Percentiles rank a stretch among this genome's conserved stretches.
Conservation (phyloP, 1,140 invertebrate species). For the Lasaia peninsularis region DNA sequence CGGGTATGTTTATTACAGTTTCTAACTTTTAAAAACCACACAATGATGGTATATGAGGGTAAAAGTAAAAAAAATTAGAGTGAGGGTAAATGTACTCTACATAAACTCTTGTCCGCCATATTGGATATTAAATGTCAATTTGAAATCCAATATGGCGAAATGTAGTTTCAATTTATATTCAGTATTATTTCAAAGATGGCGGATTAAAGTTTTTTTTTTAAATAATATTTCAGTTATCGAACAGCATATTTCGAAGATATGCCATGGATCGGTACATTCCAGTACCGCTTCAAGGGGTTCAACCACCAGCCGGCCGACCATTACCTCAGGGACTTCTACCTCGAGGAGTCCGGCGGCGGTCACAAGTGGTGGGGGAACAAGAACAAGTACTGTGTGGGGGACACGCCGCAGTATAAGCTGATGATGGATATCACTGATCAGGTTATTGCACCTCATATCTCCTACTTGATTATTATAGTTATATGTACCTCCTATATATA, state of each 20-base stretch:
- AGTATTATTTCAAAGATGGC: too few relatives aligned
- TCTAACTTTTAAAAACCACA: not conserved
- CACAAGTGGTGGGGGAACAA: conserved; percentile 45
- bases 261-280: conserved; percentile 91
- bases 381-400: conserved; percentile 85
- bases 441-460: conserved; percentile 61
- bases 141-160: too few relatives aligned
- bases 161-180: too few relatives aligned
- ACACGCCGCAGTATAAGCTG: conserved; percentile 85
- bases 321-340: conserved; percentile 90
- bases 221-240: conserved; percentile 73
- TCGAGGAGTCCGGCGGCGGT: conserved; percentile 76
- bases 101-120: too few relatives aligned
- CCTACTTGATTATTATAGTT: too few relatives aligned
- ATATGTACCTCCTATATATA: too few relatives aligned
- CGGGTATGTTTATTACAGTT: conserved; percentile 37
- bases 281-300: conserved; percentile 94
- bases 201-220: not conserved
- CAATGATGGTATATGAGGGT: too few relatives aligned
- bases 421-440: conserved; percentile 81
- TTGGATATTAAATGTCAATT: too few relatives aligned
- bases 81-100: too few relatives aligned
- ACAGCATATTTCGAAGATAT: conserved; percentile 93
- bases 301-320: conserved; percentile 91
- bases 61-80: too few relatives aligned